Evolutionary conservation across 2,797 vertebrate species (phyloP), one percentile per base, ranked within the genome.

Genomic region (Aotus griseimembra): DNA sequence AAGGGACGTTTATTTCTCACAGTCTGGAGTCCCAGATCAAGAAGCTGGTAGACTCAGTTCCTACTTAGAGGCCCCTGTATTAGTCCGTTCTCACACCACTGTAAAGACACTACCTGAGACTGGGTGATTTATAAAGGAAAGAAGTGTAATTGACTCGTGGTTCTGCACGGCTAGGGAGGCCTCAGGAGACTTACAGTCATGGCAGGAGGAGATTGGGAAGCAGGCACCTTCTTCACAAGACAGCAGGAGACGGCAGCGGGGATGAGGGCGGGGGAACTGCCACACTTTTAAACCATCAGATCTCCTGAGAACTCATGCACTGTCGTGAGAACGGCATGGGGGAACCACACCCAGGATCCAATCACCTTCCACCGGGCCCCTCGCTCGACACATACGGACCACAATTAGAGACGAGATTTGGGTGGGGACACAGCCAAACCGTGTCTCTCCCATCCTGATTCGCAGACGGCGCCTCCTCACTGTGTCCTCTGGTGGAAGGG

Each of bases 391-490:
- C 7, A n/a, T 4, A 1, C 15, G 61, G 33, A n/a, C 19, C 33
- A 67, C 7, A n/a, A 17, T n/a, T 4, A n/a, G 64, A 67, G 64
- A 67, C 0, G 0, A 4, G 15, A 67, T 67, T 67, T 33, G 64
- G 15, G 64, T 19, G 64, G 15, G 3, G 64, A 67, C 64, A 19
- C 33, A n/a, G 64, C 64, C 15, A n/a, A 67, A 33, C 64, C 33
- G 19, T 2, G 64, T n/a, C 64, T 8, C 33, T 67, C 64, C 61
- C 33, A n/a, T 36, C 4, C 52, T 17, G 9, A 36, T 20, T 57
- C 4, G 2, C 26, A 57, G n/a, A 81, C 4, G 0, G 79, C 2
- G 0, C 24, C n/a, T 41, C n/a, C 36, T 41, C 36, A 3, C 52
- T 5, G 24, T 57, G 79, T 82, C 36, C 79, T 82, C 15, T 30